Conservation (phyloP, 37 sponge, comb jelly and placozoan genomes). For the Cladorhizidae sp. region DNA sequence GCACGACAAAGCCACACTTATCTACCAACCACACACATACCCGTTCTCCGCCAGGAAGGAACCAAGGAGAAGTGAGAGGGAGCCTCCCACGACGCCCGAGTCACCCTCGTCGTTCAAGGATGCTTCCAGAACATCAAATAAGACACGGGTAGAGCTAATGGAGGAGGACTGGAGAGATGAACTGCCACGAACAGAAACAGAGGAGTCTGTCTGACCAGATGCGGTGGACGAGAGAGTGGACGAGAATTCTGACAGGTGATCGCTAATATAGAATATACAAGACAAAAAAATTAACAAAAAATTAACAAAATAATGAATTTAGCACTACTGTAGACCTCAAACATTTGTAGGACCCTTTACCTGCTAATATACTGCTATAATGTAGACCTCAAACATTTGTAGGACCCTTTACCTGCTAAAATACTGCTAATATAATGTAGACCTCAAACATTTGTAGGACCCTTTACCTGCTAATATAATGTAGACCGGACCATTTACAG, state of each 20-base stretch:
- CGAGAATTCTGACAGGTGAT: conserved; percentile 30
- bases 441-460: background rate
- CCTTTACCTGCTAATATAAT: no score
- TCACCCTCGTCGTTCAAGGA: background rate
- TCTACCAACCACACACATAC: background rate
- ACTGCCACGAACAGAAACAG: no score
- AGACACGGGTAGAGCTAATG: conserved; percentile 2
- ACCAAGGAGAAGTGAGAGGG: conserved; percentile 3
- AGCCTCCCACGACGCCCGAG: background rate
- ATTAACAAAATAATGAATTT: no score
- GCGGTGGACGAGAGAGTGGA: conserved; percentile 16
- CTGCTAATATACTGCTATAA: background rate
- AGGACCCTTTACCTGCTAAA: no score
- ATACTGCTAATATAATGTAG: background rate
- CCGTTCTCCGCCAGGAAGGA: conserved; percentile 43
- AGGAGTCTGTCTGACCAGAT: background rate
- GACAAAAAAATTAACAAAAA: no score
- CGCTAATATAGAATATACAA: conserved; percentile 20
- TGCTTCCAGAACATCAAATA: background rate
- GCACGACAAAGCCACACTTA: background rate
- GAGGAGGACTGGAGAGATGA: background rate
- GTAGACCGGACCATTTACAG: no score
- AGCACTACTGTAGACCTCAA: no score
- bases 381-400: no score
- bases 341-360: background rate